Percentiles rank a stretch among this genome's conserved stretches.
Conservation (phyloP, 2,888 invertebrate genomes). For the Drosophila hamatofila region DNA sequence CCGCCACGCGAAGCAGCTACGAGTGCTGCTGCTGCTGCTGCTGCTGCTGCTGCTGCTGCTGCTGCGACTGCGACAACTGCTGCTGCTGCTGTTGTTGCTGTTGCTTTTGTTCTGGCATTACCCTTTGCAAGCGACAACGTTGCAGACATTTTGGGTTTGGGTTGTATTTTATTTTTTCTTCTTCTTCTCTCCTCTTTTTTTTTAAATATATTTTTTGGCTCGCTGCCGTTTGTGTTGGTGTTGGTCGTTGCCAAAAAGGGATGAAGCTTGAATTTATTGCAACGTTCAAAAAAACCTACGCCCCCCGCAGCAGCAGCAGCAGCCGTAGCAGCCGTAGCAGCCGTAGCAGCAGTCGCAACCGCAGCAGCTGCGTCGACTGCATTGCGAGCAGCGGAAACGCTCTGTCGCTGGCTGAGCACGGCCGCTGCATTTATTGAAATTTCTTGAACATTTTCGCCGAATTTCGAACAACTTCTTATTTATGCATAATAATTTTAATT, state of each 20-base stretch:
- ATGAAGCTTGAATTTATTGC: constrained; percentile 77
- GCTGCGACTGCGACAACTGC: background rate
- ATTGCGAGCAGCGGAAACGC: constrained; percentile 64
- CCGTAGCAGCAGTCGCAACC: constrained; percentile 29
- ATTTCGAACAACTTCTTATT: constrained; percentile 57
- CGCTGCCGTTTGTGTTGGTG: constrained; percentile 63
- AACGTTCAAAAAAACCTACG: constrained; percentile 36
- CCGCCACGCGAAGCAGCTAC: constrained; percentile 76
- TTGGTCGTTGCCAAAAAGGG: constrained; percentile 75
- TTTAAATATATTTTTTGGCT: constrained; percentile 34
- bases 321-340: constrained; percentile 31
- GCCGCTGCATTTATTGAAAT: constrained; percentile 46
- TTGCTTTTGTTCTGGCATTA: constrained; percentile 34
- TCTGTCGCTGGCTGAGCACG: constrained; percentile 16
- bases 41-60: background rate
- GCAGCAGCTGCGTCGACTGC: constrained; percentile 35
- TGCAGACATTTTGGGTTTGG: constrained; percentile 76
- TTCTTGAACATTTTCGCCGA: constrained; percentile 56
- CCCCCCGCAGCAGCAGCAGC: constrained; percentile 24
- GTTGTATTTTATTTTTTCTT: constrained; percentile 40
- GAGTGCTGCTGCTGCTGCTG: constrained; percentile 20
- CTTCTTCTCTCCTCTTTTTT: background rate
- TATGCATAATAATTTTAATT: constrained; percentile 63
- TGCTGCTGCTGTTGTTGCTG: constrained; percentile 5
- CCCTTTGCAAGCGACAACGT: constrained; percentile 56